These are phyloP conservation scores for Odontamblyopus rebecca DNA, from an alignment of 2,797 vertebrate species.

Conservation along the genomic window DNA sequence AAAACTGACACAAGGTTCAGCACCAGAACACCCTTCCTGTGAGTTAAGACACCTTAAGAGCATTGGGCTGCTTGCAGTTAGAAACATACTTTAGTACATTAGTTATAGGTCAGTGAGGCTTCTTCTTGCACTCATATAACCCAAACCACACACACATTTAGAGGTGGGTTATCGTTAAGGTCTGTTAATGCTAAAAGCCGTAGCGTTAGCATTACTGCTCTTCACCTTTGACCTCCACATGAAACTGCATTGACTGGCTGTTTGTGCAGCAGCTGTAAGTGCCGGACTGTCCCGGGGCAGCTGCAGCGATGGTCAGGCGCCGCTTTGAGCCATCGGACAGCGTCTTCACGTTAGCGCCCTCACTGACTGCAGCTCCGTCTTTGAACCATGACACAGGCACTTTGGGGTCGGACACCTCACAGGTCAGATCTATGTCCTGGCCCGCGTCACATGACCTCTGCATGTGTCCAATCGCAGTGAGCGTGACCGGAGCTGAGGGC, in stretches of 20 bases:
- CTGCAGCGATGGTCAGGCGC: constrained; percentile 73
- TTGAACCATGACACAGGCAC: constrained; percentile 78
- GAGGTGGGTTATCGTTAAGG: not conserved
- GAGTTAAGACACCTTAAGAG: not conserved
- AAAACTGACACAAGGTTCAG: not conserved
- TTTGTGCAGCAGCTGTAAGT: constrained; percentile 71
- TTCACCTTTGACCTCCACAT: constrained; percentile 86
- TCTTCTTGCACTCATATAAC: not conserved
- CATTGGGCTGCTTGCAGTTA: not conserved
- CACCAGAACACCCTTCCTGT: not conserved
- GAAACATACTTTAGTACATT: not conserved
- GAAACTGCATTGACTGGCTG: constrained; percentile 71
- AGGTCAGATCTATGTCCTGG: constrained; percentile 61
- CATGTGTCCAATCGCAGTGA: constrained; percentile 67
- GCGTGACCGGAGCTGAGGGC: constrained; percentile 77
- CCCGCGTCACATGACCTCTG: constrained; percentile 71
- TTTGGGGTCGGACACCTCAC: constrained; percentile 70
- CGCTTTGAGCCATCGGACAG: constrained; percentile 70
- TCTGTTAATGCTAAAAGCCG: not conserved
- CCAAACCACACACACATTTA: not conserved
- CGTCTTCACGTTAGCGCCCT: constrained; percentile 62
- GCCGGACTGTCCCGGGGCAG: constrained; percentile 65
- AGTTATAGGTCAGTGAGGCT: not conserved
- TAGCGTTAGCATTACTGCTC: constrained; percentile 17
- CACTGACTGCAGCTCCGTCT: constrained; percentile 71